Evolutionary conservation across 1,140 invertebrate species (phyloP), one percentile per base, ranked within the genome.

Genomic region (Danaus melanippus): DNA sequence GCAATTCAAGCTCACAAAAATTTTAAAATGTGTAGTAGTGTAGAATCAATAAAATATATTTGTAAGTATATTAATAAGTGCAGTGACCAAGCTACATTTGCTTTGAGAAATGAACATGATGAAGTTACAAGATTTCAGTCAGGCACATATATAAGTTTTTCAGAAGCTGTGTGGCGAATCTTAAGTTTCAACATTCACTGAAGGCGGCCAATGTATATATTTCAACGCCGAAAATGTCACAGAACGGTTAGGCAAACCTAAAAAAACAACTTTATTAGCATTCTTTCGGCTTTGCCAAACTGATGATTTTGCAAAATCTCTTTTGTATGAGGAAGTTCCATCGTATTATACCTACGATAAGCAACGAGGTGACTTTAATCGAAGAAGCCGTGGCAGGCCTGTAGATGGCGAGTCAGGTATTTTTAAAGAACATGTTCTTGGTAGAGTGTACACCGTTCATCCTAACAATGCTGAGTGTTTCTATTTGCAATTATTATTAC

Each of bases 161-260:
- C 79, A 61, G 83, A 89, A 75, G 78, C 86, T 47, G 58, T 83
- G 21, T 88, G 85, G 84, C 64, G 86, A 17, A 82, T 87, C 8
- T 76, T 79, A 42, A 62, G 63, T 50, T 88, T 87, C 58, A 48
- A 62, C 4, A 77, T 88, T 12, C 78, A 88, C 56, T 67, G 58
- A 71, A 57, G 50, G 50, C n/a, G 63, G 63, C 0, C 60, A 71
- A 53, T 9, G 68, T 0, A 50, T 71, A 49, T 69, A 71, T 62
- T 69, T 71, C 21, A 53, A 66, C 12, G 12, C 53, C 0, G 50
- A 64, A 40, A 74, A 74, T 66, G 45, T 64, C 6, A 39, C 11
- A 50, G 65, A 71, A 15, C 47, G 53, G 2, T 17, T 67, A 58
- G 44, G 56, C 5, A 67, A 66, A 41, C 66, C 66, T 9, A 52